Evolutionary conservation across 2,113 vertebrate genomes (phyloP).

Genomic region (Sphaerodactylus townsendi): DNA sequence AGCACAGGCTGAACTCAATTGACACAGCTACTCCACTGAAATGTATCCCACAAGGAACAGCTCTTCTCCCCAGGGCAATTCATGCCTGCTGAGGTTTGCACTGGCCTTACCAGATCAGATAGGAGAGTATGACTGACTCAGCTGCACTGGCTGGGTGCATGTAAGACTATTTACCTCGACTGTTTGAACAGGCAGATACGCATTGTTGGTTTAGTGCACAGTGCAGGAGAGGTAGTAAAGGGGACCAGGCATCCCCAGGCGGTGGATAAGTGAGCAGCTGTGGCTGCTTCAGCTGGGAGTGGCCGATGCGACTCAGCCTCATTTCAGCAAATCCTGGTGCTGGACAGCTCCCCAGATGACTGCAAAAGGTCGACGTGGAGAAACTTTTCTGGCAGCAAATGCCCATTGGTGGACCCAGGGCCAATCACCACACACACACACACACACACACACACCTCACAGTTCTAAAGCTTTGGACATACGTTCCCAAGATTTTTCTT

Average conservation of each 20-base stretch:
- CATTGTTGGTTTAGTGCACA: neutral
- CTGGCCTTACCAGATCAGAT: neutral
- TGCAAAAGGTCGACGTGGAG: neutral
- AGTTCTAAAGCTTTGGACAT: neutral
- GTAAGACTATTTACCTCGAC: neutral
- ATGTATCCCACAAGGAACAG: neutral
- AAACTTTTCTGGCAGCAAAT: neutral
- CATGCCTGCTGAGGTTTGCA: neutral
- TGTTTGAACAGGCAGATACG: neutral
- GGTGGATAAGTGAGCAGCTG: neutral
- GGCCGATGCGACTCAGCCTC: accelerated
- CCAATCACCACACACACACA: neutral
- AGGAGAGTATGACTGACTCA: neutral
- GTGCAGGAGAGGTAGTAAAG: neutral
- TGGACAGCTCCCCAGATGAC: neutral
- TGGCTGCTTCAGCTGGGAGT: no score
- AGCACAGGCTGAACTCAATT: no score
- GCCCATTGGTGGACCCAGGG: neutral
- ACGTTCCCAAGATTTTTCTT: no score
- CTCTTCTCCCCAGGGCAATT: neutral
- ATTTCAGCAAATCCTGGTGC: neutral
- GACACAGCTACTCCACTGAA: no score
- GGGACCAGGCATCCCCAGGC: neutral
- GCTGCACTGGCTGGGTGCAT: neutral
- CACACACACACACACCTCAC: no score